Evolutionary conservation across 2,797 vertebrate genomes (phyloP).

Genomic region (Myiotriccus ornatus): DNA sequence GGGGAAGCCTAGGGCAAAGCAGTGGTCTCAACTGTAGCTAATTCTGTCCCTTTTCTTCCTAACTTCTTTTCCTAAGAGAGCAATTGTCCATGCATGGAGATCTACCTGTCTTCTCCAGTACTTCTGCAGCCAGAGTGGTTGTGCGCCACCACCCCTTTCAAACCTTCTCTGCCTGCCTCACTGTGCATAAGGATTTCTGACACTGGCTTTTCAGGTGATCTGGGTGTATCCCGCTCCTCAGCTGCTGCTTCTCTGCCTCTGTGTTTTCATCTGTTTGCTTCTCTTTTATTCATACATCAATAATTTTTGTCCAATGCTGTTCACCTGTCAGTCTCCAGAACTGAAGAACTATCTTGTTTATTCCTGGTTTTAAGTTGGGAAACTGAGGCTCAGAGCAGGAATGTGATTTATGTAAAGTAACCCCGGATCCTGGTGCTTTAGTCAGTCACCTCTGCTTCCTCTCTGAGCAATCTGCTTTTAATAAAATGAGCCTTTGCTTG

Average conservation of each 20-base stretch:
- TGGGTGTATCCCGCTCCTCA: not conserved
- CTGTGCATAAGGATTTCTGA: not conserved
- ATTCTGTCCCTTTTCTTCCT: not conserved
- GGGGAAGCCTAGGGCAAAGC: not conserved
- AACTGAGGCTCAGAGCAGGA: not conserved
- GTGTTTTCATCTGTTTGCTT: not conserved
- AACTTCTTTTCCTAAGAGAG: not conserved
- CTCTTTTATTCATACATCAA: not conserved
- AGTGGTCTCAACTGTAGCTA: not conserved
- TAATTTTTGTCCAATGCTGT: not conserved
- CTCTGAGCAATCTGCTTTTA: not conserved
- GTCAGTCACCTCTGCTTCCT: not conserved
- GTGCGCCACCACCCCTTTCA: not conserved
- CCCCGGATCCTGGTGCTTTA: not conserved
- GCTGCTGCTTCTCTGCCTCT: not conserved
- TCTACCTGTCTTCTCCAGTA: not conserved
- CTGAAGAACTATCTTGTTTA: not conserved
- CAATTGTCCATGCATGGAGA: not conserved
- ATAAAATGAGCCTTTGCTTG: not conserved
- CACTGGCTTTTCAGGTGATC: not conserved
- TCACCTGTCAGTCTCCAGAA: not conserved
- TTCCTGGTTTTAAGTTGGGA: not conserved
- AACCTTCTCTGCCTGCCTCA: not conserved
- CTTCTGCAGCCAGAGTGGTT: not conserved
- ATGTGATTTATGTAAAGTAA: not conserved